Evolutionary conservation across 92 coral and sea anemone genomes (phyloP), one percentile per base, ranked within the genome.

Genomic region (Epizoanthus rinbou): DNA sequence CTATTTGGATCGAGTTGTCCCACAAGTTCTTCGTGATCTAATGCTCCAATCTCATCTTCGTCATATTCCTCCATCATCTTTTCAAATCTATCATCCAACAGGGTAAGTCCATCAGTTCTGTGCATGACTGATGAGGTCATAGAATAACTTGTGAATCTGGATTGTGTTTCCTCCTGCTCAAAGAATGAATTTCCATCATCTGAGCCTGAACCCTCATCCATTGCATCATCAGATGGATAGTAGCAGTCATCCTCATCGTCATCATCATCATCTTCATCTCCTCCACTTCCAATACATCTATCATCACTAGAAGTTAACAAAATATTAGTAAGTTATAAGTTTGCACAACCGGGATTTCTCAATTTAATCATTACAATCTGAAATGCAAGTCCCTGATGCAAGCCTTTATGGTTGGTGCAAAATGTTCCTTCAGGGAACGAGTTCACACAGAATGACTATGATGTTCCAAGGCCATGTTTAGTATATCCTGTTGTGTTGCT

Each of bases 21-120:
- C 35, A 85, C 76, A 28, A 96, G 50, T 66, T 96, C 99, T 73
- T 96, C 99, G 65, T 96, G 99, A 70, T 93, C 99, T 50, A 96
- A 73, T 8, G 99, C 96, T 16, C 99, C 99, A 62, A 96, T 96
- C 79, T 96, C 99, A 83, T 96, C 97, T 73, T 96, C 99, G n/a
- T 92, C 97, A 83, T 96, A 96, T 69, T 96, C 98, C 76, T 96
- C 99, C 98, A 96, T 96, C 24, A 92, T 80, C 89, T 93, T 95
- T 75, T 95, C 98, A 91, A 95, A 95, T 88, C 95, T 86, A 57
- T 95, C 95, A 82, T 95, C 98, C 4, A 95, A 87, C 57, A 95
- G 92, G 24, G 93, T 76, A 74, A 95, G 85, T 65, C 98, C 99
- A 90, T 96, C 92, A 85, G 90, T 96, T 68, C 99, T 86, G 84